These are phyloP conservation scores for Nomada goodeniana DNA, from an alignment of 2,888 invertebrate genomes.

Conservation along the genomic window DNA sequence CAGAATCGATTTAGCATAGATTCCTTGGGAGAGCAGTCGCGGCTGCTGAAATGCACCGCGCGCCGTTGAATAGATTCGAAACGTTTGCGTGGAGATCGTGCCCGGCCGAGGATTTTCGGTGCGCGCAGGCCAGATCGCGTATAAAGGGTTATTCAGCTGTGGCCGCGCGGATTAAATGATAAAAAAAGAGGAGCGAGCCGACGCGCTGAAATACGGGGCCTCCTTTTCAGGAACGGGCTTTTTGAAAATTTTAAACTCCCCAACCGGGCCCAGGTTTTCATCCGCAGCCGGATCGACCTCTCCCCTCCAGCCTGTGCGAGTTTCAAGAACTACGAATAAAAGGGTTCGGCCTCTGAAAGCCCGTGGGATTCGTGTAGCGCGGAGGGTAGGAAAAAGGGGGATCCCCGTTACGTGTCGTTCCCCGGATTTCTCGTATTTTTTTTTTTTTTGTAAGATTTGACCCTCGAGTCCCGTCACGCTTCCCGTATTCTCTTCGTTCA, in stretches of 20 bases:
- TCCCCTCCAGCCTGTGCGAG: slow-evolving; percentile 69
- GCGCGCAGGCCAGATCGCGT: slow-evolving; percentile 41
- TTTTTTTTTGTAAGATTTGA: slow-evolving; percentile 83
- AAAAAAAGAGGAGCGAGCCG: slow-evolving; percentile 75
- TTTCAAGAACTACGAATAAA: slow-evolving; percentile 83
- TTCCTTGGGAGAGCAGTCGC: too few relatives aligned
- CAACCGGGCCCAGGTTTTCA: slow-evolving; percentile 45
- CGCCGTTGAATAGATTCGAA: not conserved
- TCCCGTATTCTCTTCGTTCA: slow-evolving; percentile 50
- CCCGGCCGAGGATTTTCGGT: slow-evolving; percentile 43
- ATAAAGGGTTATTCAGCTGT: slow-evolving; percentile 83
- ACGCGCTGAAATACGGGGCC: slow-evolving; percentile 76
- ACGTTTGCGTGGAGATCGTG: slow-evolving; percentile 22
- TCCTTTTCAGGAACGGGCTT: slow-evolving; percentile 82
- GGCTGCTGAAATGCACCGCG: too few relatives aligned
- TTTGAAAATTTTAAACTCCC: slow-evolving; percentile 83
- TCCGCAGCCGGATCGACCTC: slow-evolving; percentile 67
- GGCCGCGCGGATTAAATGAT: slow-evolving; percentile 83
- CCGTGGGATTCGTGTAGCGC: slow-evolving; percentile 48
- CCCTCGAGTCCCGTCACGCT: slow-evolving; percentile 82
- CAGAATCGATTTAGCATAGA: too few relatives aligned
- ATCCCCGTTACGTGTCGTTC: slow-evolving; percentile 63
- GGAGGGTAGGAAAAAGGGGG: slow-evolving; percentile 43
- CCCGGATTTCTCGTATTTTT: slow-evolving; percentile 81
- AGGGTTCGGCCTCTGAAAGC: slow-evolving; percentile 80